These are phyloP conservation scores for Columba livia DNA, from an alignment of 2,113 vertebrate genomes.

Conservation along the genomic window DNA sequence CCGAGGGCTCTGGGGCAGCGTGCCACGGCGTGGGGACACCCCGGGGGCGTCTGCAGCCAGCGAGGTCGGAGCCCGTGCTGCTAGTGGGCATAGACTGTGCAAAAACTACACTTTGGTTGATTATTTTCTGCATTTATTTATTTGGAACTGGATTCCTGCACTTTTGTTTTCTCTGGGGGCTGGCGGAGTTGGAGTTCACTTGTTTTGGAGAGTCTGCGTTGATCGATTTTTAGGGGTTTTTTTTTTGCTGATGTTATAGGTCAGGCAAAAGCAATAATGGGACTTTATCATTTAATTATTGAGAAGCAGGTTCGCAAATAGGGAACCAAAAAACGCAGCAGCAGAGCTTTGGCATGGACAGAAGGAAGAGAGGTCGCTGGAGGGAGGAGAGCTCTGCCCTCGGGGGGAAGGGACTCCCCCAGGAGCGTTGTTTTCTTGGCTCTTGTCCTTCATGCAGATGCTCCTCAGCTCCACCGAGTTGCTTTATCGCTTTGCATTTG, in stretches of 20 bases:
- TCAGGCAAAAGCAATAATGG: conserved; percentile 30
- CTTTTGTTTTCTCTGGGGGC: not conserved
- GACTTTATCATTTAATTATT: not conserved
- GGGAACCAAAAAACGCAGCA: not conserved
- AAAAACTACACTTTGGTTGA: not conserved
- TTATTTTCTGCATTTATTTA: not conserved
- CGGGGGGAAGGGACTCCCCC: not conserved
- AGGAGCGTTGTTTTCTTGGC: not conserved
- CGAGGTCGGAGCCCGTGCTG: conserved; percentile 72
- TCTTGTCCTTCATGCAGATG: not conserved
- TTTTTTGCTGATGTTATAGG: not conserved
- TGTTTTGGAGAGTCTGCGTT: not conserved
- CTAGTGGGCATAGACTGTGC: conserved; percentile 52
- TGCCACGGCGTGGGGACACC: conserved; percentile 71
- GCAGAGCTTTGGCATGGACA: not conserved
- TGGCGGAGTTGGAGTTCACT: not conserved
- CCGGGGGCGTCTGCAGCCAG: conserved; percentile 70
- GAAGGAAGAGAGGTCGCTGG: not conserved
- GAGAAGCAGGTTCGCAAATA: not conserved
- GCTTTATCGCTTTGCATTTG: not conserved
- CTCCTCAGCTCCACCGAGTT: not conserved
- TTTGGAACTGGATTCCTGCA: not conserved
- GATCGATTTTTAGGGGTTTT: not conserved
- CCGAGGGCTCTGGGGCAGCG: conserved; percentile 74
- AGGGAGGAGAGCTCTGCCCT: not conserved